Conservation (phyloP, 2,113 vertebrate species). For the Cebus imitator region DNA sequence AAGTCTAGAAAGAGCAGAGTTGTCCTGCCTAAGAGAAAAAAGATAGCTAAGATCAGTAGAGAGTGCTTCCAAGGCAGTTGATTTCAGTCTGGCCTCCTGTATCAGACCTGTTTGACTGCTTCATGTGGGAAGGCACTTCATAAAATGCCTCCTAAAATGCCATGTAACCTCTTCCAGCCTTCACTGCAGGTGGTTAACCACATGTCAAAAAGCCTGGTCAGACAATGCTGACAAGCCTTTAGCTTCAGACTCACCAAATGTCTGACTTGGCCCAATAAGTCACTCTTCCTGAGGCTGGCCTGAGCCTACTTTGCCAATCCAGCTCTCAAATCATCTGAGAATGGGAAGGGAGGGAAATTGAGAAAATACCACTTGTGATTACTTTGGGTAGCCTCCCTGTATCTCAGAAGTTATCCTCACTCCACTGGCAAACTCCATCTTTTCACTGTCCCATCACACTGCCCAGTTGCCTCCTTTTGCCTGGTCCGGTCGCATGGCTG, state of each 20-base stretch:
- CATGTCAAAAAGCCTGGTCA: accelerated
- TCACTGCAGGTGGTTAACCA: not conserved
- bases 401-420: not conserved
- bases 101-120: not conserved
- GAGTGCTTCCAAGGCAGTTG: no score
- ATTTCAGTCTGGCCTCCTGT: not conserved
- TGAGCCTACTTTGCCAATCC: not conserved
- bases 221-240: not conserved
- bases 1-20: not conserved
- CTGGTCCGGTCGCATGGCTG: not conserved
- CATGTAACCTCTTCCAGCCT: not conserved
- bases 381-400: not conserved
- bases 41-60: no score
- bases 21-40: not conserved
- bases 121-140: not conserved
- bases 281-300: not conserved
- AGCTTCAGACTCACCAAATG: not conserved
- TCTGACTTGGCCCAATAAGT: no score
- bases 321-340: not conserved
- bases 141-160: not conserved
- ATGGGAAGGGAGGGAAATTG: accelerated
- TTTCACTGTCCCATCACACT: not conserved
- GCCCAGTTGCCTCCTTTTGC: accelerated
- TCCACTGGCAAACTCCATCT: accelerated
- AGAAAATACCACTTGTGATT: not conserved